These are phyloP conservation scores for Meteorus colon DNA, from an alignment of 2,888 invertebrate species.

Conservation along the genomic window DNA sequence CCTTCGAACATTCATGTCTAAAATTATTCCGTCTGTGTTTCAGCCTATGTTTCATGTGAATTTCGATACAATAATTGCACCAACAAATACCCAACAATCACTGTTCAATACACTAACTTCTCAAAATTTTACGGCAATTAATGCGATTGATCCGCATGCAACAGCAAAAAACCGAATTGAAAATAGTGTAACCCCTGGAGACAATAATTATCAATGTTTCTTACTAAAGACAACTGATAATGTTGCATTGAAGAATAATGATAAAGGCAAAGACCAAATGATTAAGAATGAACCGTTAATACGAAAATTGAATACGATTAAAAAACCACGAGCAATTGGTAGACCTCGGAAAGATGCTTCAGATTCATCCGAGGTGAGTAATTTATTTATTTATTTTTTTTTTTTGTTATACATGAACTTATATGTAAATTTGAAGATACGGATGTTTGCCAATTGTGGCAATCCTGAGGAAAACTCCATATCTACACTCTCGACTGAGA, in stretches of 20 bases:
- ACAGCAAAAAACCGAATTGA: not conserved
- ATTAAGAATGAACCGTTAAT: not conserved
- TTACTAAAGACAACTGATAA: not conserved
- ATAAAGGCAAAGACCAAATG: conserved; percentile 4
- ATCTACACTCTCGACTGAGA: too few species aligned
- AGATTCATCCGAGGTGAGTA: conserved; percentile 32
- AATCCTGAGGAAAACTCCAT: too few species aligned
- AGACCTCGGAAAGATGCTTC: conserved; percentile 59
- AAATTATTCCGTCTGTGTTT: conserved; percentile 39
- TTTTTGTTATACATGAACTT: too few species aligned
- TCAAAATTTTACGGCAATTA: conserved; percentile 40
- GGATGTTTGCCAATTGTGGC: too few species aligned
- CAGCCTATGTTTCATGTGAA: conserved; percentile 61
- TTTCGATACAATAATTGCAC: conserved; percentile 49
- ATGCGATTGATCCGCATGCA: conserved; percentile 33
- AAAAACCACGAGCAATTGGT: conserved; percentile 55
- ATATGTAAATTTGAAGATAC: too few species aligned
- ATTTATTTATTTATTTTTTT: too few species aligned
- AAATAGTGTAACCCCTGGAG: not conserved
- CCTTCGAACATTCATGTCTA: not conserved
- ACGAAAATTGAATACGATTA: conserved; percentile 31
- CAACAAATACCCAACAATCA: conserved; percentile 48
- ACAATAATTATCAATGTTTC: not conserved
- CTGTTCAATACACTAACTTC: conserved; percentile 49
- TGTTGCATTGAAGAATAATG: not conserved